Conservation (phyloP, 2,797 vertebrate species). For the Poeciliopsis gracilis region DNA sequence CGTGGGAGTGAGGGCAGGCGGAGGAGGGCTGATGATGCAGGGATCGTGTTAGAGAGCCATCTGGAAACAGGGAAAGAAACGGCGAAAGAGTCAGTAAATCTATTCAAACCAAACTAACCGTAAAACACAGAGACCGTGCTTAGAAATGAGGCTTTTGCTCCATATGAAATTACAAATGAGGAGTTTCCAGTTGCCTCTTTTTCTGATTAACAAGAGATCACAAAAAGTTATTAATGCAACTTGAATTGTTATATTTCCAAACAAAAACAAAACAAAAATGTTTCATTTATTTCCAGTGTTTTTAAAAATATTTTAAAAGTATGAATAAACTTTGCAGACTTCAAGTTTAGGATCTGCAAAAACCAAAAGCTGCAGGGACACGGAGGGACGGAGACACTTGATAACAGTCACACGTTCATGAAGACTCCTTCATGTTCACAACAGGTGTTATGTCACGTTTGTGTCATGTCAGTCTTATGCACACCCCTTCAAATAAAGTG, state of each 20-base stretch:
- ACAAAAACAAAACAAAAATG: neutral
- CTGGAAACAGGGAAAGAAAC: conserved; percentile 66
- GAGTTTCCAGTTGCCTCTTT: neutral
- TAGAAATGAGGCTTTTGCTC: neutral
- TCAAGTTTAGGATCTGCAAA: neutral
- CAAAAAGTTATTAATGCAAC: neutral
- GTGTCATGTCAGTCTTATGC: too few species aligned
- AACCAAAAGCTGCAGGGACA: neutral
- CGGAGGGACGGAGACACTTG: neutral
- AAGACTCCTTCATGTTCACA: too few species aligned
- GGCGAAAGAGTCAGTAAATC: neutral
- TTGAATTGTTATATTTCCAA: neutral
- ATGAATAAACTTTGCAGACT: neutral
- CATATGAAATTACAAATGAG: neutral
- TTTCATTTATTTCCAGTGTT: neutral
- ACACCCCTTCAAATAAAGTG: too few species aligned
- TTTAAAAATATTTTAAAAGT: neutral
- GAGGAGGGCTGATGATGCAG: conserved; percentile 94
- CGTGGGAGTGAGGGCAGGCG: conserved; percentile 93
- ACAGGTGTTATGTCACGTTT: too few species aligned
- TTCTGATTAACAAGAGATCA: neutral
- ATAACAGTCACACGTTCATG: too few species aligned
- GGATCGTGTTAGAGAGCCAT: conserved; percentile 91
- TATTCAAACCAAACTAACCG: neutral
- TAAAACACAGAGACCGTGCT: neutral